Evolutionary conservation across 2,113 vertebrate genomes (phyloP).

Genomic region (Oncorhynchus keta): DNA sequence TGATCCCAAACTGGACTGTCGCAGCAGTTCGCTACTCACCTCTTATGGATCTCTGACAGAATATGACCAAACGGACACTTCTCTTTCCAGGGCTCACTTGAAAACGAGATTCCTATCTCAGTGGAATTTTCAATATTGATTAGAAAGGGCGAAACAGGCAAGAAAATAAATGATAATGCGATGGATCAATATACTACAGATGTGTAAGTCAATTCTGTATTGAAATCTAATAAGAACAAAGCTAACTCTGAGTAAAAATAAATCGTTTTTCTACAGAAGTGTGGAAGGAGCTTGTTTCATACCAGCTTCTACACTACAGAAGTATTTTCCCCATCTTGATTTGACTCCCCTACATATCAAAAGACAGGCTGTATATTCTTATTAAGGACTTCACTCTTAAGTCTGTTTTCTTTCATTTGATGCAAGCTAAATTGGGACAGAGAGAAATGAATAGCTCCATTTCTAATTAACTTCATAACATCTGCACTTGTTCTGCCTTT

Average conservation of each 20-base stretch:
- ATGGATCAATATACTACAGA: not conserved
- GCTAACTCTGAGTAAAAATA: too few relatives aligned
- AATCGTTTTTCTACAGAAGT: too few relatives aligned
- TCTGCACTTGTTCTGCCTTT: constrained; percentile 79
- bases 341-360: constrained; percentile 54
- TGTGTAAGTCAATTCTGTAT: not conserved
- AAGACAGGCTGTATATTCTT: constrained; percentile 51
- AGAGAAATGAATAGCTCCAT: constrained; percentile 81
- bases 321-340: constrained; percentile 48
- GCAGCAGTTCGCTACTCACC: not conserved
- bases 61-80: too few relatives aligned
- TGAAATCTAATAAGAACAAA: not conserved
- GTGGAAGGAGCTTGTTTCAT: constrained; percentile 20
- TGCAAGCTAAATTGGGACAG: constrained; percentile 78
- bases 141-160: not conserved
- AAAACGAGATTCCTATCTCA: too few relatives aligned
- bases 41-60: too few relatives aligned
- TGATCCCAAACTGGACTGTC: not conserved
- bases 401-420: constrained; percentile 73
- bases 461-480: constrained; percentile 86
- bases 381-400: constrained; percentile 52
- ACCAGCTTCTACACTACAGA: constrained; percentile 44
- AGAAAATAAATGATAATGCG: too few relatives aligned
- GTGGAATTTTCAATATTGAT: not conserved
- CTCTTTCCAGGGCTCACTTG: too few relatives aligned